These are phyloP conservation scores for Hyalella azteca DNA, from an alignment of 2,888 invertebrate genomes.

Conservation along the genomic window DNA sequence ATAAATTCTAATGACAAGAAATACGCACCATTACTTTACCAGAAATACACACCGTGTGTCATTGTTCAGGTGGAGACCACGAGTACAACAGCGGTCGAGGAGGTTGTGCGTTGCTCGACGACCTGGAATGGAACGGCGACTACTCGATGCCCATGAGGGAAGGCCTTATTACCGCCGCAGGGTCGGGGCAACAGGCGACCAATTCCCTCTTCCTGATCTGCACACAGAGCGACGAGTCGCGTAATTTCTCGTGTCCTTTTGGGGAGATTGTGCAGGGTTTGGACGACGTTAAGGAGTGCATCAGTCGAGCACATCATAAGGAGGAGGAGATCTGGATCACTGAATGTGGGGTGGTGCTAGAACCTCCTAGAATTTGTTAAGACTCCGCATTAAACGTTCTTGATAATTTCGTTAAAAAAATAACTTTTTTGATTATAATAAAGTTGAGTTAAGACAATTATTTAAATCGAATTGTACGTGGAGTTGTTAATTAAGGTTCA, in stretches of 20 bases:
- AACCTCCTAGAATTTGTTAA: constrained; percentile 42
- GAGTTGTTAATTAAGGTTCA: too few species aligned
- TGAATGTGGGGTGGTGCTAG: constrained; percentile 56
- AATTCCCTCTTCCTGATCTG: constrained; percentile 56
- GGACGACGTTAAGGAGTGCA: constrained; percentile 48
- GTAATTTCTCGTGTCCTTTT: constrained; percentile 56
- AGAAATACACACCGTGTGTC: too few species aligned
- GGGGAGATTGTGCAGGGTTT: constrained; percentile 46
- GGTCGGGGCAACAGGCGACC: constrained; percentile 39
- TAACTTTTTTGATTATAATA: too few species aligned
- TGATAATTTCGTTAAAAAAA: too few species aligned
- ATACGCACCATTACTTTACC: too few species aligned
- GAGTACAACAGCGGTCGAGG: constrained; percentile 56
- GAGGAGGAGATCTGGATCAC: constrained; percentile 49
- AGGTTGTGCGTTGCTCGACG: constrained; percentile 51
- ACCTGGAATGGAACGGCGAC: constrained; percentile 51
- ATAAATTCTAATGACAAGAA: too few species aligned
- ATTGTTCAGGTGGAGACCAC: constrained; percentile 48
- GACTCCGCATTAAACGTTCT: too few species aligned
- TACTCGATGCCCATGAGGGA: constrained; percentile 55
- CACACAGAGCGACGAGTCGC: constrained; percentile 46
- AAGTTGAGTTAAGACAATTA: too few species aligned
- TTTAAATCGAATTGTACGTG: too few species aligned
- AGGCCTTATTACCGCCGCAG: constrained; percentile 53
- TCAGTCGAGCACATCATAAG: constrained; percentile 41